Evolutionary conservation across 2,113 vertebrate species (phyloP).

Genomic region (Misgurnus anguillicaudatus): DNA sequence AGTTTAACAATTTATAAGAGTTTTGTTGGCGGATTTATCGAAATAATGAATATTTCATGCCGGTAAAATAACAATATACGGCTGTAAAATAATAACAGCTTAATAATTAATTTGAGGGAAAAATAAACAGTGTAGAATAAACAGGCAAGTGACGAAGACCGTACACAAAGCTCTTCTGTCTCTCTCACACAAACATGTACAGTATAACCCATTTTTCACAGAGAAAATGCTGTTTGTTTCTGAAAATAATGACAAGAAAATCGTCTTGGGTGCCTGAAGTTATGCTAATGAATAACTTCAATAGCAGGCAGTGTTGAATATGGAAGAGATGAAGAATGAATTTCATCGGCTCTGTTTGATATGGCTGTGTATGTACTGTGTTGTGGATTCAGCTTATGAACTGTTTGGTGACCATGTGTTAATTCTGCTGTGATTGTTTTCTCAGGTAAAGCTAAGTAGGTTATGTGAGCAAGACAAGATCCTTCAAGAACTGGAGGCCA

Average conservation of each 20-base stretch:
- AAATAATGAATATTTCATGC: slow-evolving; percentile 78
- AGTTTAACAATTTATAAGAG: slow-evolving; percentile 81
- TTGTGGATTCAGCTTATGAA: not conserved
- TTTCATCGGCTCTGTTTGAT: slow-evolving; percentile 13
- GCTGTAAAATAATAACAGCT: slow-evolving; percentile 78
- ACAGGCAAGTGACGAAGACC: slow-evolving; percentile 66
- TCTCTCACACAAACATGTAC: slow-evolving; percentile 61
- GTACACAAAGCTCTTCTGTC: slow-evolving; percentile 69
- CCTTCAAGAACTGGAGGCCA: slow-evolving; percentile 92
- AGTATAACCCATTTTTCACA: slow-evolving; percentile 51
- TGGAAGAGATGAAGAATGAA: slow-evolving; percentile 15
- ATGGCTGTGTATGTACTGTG: not conserved
- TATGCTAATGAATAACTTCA: slow-evolving; percentile 47
- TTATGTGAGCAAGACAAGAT: slow-evolving; percentile 97
- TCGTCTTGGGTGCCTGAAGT: slow-evolving; percentile 46
- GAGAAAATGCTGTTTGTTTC: slow-evolving; percentile 75
- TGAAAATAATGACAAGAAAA: slow-evolving; percentile 59
- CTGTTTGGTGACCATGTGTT: slow-evolving; percentile 17
- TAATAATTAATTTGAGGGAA: slow-evolving; percentile 82
- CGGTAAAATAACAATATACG: slow-evolving; percentile 80
- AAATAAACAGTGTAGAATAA: slow-evolving; percentile 75
- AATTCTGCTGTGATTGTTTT: slow-evolving; percentile 23
- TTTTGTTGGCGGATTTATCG: slow-evolving; percentile 75
- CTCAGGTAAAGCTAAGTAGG: slow-evolving; percentile 91
- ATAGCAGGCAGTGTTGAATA: slow-evolving; percentile 33